Conservation (phyloP, 2,888 invertebrate species). For the Iselma pallidipennis region DNA sequence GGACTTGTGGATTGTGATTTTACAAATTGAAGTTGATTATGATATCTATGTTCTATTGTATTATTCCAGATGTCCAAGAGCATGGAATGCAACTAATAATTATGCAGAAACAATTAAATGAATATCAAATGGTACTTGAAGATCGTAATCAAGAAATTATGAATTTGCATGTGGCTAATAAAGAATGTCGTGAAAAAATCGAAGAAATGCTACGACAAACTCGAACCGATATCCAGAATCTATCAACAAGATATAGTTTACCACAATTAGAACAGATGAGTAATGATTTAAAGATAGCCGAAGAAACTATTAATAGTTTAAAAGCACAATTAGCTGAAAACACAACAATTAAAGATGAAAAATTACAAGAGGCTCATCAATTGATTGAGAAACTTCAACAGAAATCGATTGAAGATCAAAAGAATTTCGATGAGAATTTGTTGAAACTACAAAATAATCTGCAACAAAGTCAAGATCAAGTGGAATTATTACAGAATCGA, state of each 20-base stretch:
- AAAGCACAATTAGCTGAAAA: constrained; percentile 32
- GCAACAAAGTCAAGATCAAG: constrained; percentile 23
- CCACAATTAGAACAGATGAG: constrained; percentile 46
- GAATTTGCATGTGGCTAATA: constrained; percentile 39
- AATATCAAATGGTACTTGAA: constrained; percentile 36
- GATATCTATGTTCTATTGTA: constrained; percentile 1
- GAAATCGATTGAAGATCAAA: constrained; percentile 30
- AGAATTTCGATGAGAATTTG: constrained; percentile 29
- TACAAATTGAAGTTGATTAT: too few species aligned
- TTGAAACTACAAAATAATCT: constrained; percentile 31
- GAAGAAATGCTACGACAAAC: constrained; percentile 45
- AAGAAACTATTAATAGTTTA: constrained; percentile 36
- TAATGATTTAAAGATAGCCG: constrained; percentile 40
- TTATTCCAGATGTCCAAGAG: constrained; percentile 17
- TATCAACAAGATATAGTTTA: constrained; percentile 44
- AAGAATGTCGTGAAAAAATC: constrained; percentile 43
- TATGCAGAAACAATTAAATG: constrained; percentile 42
- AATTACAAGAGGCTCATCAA: constrained; percentile 10
- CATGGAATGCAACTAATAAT: constrained; percentile 31
- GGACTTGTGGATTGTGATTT: too few species aligned
- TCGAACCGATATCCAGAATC: constrained; percentile 42
- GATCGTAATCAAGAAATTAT: constrained; percentile 43
- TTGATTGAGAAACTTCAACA: constrained; percentile 6
- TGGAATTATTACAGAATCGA: constrained; percentile 25
- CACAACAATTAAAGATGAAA: constrained; percentile 24